phyloP scores from a whole-genome alignment of 1,140 invertebrate species.

The Tribolium madens region DNA sequence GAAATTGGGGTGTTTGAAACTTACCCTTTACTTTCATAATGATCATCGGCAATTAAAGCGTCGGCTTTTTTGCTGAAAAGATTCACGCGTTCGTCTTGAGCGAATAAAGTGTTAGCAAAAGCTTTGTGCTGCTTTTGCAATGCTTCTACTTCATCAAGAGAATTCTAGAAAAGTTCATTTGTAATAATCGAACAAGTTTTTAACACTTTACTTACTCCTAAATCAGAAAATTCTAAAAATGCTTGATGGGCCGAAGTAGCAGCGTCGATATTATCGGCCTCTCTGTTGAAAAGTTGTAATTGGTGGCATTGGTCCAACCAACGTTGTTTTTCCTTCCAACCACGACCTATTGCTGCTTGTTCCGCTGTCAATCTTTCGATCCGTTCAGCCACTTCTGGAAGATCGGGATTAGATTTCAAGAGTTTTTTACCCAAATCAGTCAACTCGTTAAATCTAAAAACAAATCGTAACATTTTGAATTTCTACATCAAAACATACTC shows the following conservation, averaged over 20 bases:
- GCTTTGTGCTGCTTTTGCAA: slow-evolving; percentile 94
- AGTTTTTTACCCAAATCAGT: slow-evolving; percentile 82
- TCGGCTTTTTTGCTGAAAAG: slow-evolving; percentile 89
- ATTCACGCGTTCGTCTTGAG: slow-evolving; percentile 93
- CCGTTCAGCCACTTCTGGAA: slow-evolving; percentile 78
- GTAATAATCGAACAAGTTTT: background rate
- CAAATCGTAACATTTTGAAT: background rate
- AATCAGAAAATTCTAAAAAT: slow-evolving; percentile 89
- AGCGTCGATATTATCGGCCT: slow-evolving; percentile 97
- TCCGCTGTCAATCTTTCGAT: slow-evolving; percentile 82
- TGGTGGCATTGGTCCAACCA: slow-evolving; percentile 88
- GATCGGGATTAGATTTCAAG: slow-evolving; percentile 75
- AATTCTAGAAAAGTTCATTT: slow-evolving; percentile 73
- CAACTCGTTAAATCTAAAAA: slow-evolving; percentile 80
- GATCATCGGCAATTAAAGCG: slow-evolving; percentile 82
- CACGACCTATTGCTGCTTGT: slow-evolving; percentile 79
- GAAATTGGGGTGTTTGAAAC: slow-evolving; percentile 58
- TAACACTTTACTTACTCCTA: slow-evolving; percentile 77
- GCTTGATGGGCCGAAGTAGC: slow-evolving; percentile 93
- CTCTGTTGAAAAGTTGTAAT: slow-evolving; percentile 92
- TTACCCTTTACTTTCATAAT: slow-evolving; percentile 89
- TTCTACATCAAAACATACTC: slow-evolving; percentile 71
- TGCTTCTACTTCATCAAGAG: slow-evolving; percentile 94
- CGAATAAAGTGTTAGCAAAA: slow-evolving; percentile 92
- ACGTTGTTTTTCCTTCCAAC: slow-evolving; percentile 86